Percentiles rank a stretch among this genome's conserved stretches.
These are phyloP conservation scores for Macheiramphus alcinus DNA, from an alignment of 2,113 vertebrate genomes.

Conservation along the genomic window DNA sequence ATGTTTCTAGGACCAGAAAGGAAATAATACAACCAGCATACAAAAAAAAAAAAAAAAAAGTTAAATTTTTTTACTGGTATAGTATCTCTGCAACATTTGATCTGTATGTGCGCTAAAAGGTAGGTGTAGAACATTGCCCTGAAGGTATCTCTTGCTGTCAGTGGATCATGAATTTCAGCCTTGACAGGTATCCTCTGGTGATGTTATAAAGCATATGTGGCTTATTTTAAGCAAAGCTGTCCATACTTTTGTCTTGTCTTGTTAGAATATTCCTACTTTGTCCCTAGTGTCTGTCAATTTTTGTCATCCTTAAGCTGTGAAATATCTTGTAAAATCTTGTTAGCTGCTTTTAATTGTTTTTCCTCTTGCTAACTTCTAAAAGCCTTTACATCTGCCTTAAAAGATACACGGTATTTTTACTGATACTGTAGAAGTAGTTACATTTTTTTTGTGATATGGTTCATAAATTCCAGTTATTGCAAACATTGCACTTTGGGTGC, in stretches of 20 bases:
- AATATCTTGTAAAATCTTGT: not conserved
- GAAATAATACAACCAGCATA: not conserved
- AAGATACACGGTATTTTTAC: not conserved
- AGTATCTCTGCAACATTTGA: not conserved
- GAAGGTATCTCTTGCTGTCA: not conserved
- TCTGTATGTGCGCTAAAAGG: not conserved
- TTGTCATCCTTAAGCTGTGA: not conserved
- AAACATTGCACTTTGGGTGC: not conserved
- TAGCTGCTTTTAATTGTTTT: not conserved
- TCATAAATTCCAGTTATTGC: not conserved
- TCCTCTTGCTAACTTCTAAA: not conserved
- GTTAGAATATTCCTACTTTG: not conserved
- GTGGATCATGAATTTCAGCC: not conserved
- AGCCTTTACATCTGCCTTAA: not conserved
- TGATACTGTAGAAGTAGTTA: not conserved
- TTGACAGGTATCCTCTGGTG: constrained; percentile 15
- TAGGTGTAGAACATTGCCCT: not conserved
- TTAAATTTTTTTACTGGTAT: not conserved
- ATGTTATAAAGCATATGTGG: not conserved
- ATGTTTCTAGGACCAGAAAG: not conserved
- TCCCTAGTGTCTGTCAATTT: not conserved
- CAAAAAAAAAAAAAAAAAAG: not conserved
- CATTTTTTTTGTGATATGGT: not conserved
- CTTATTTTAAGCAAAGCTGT: constrained; percentile 4
- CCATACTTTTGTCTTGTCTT: not conserved